Conservation (phyloP, 2,113 vertebrate genomes). For the Lophura nycthemera region DNA sequence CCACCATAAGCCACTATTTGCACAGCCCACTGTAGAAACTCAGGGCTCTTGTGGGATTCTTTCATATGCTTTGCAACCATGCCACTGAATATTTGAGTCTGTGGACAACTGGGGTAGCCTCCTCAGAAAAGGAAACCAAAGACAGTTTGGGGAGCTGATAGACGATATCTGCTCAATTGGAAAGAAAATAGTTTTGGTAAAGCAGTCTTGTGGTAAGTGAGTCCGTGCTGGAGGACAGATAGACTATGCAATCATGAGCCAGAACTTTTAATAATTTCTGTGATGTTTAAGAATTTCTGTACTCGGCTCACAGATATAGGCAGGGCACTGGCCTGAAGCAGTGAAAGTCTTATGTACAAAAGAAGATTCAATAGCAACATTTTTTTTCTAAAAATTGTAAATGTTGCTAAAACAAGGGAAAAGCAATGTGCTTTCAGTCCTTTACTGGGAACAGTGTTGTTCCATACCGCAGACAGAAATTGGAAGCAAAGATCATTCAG, state of each 20-base stretch:
- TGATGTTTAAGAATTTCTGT: not conserved
- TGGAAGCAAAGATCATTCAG: not conserved
- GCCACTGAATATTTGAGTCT: not conserved
- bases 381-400: not conserved
- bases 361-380: not conserved
- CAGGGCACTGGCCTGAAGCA: not conserved
- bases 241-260: not conserved
- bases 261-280: not conserved
- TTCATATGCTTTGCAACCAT: not conserved
- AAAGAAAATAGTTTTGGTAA: not conserved
- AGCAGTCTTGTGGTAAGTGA: not conserved
- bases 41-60: not conserved
- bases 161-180: not conserved
- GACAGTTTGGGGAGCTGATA: not conserved
- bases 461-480: not conserved
- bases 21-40: not conserved
- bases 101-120: not conserved
- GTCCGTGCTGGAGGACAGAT: not conserved
- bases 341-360: not conserved
- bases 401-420: not conserved
- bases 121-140: not conserved
- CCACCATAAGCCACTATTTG: not conserved
- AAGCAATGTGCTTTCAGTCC: not conserved
- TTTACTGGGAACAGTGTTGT: not conserved
- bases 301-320: not conserved